phyloP scores from a whole-genome alignment of 23 tunicate species.

The Botrylloides violaceus region DNA sequence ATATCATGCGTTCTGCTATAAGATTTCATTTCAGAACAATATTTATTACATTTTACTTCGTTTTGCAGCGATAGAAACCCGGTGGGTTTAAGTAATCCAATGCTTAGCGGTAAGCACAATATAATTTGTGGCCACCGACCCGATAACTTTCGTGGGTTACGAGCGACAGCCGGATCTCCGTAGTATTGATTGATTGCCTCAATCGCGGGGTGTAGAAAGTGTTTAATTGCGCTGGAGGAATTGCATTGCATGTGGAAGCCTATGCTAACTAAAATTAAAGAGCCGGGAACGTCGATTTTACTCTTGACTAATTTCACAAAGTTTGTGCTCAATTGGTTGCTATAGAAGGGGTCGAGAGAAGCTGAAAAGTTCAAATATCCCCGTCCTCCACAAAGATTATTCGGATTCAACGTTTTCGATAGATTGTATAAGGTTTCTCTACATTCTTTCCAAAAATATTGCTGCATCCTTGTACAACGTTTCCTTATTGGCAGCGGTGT shows the following conservation, averaged over 20 bases:
- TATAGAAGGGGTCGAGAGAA: slow-evolving; percentile 29
- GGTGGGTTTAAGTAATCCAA: slow-evolving; percentile 8
- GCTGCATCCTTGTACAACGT: slow-evolving; percentile 1
- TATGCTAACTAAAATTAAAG: slow-evolving; percentile 32
- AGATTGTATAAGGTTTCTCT: slow-evolving; percentile 1
- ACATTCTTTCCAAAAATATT: slow-evolving; percentile 27
- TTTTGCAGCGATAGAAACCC: slow-evolving; percentile 4
- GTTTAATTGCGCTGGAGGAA: neutral
- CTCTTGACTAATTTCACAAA: slow-evolving; percentile 11
- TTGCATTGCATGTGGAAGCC: slow-evolving; percentile 4
- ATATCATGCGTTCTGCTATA: slow-evolving; percentile 9
- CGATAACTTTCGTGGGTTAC: neutral
- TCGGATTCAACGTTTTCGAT: neutral
- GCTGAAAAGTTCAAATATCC: slow-evolving; percentile 12
- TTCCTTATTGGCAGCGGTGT: neutral
- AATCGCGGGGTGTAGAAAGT: slow-evolving; percentile 6
- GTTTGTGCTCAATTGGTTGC: neutral
- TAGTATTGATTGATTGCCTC: slow-evolving; percentile 13
- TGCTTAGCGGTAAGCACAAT: slow-evolving; percentile 2
- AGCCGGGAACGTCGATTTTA: slow-evolving; percentile 12
- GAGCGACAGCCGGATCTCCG: neutral
- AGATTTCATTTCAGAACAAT: neutral
- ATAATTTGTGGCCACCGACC: slow-evolving; percentile 13
- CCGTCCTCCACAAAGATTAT: slow-evolving; percentile 20
- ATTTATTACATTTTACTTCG: neutral